Percentiles rank a stretch among this genome's conserved stretches.
These are phyloP conservation scores for Eidolon helvum DNA, from an alignment of 2,113 vertebrate genomes.

Conservation along the genomic window DNA sequence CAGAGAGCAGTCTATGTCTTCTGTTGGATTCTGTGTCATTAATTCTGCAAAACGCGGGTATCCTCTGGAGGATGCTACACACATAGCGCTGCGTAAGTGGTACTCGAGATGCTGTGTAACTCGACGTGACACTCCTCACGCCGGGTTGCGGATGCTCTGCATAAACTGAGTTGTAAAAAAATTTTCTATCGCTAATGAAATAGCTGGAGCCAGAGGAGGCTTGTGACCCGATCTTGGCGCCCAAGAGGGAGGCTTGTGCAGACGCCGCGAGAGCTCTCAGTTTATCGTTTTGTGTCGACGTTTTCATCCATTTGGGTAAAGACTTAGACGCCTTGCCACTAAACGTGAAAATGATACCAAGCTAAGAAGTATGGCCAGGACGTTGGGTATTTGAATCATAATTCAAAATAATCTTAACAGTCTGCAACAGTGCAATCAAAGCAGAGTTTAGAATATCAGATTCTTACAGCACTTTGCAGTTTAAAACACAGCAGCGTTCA, in stretches of 20 bases:
- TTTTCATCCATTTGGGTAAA: slow-evolving; percentile 20
- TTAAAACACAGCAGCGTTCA: background rate
- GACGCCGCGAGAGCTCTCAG: background rate
- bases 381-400: background rate
- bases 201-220: background rate
- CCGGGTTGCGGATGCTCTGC: background rate
- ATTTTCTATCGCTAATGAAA: background rate
- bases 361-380: background rate
- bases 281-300: background rate
- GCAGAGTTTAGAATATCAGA: background rate
- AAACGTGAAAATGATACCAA: background rate
- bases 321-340: background rate
- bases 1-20: slow-evolving; percentile 95
- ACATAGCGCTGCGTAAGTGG: slow-evolving; percentile 96
- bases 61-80: slow-evolving; percentile 95
- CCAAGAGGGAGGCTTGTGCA: background rate
- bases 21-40: slow-evolving; percentile 93
- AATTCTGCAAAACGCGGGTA: slow-evolving; percentile 95
- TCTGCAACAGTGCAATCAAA: background rate
- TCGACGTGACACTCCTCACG: slow-evolving; percentile 89
- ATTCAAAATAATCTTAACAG: background rate
- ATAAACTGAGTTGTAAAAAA: background rate
- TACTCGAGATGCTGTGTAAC: background rate
- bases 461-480: background rate
- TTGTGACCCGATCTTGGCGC: background rate